Conservation (phyloP, 2,797 vertebrate species). For the Thripadectes ignobilis region DNA sequence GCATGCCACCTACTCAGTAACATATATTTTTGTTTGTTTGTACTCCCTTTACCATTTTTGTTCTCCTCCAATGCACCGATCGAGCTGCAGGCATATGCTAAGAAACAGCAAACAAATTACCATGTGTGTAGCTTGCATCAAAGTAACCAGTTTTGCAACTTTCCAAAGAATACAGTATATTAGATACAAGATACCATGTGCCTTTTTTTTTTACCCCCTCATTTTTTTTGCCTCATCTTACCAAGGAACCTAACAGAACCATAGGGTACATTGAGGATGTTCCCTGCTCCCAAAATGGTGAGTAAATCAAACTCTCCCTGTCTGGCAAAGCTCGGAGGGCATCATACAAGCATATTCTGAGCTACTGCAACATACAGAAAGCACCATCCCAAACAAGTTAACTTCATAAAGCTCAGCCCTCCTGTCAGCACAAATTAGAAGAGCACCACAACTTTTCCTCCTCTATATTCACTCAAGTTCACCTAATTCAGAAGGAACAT, state of each 20-base stretch:
- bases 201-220: rapidly evolving
- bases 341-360: background rate
- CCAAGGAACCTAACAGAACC: background rate
- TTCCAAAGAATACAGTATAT: background rate
- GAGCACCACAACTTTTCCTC: background rate
- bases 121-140: background rate
- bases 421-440: background rate
- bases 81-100: rapidly evolving
- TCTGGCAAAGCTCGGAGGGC: background rate
- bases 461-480: background rate
- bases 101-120: background rate
- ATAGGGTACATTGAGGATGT: background rate
- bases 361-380: background rate
- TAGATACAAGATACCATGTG: background rate
- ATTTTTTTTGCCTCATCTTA: background rate
- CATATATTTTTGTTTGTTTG: background rate
- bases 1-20: background rate
- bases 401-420: background rate
- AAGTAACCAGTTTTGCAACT: background rate
- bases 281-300: background rate
- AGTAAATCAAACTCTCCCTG: background rate
- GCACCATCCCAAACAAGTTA: background rate
- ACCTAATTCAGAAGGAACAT: background rate
- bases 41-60: background rate
- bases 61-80: background rate